Evolutionary conservation across 2,113 vertebrate species (phyloP).

Genomic region (Dipodomys merriami): DNA sequence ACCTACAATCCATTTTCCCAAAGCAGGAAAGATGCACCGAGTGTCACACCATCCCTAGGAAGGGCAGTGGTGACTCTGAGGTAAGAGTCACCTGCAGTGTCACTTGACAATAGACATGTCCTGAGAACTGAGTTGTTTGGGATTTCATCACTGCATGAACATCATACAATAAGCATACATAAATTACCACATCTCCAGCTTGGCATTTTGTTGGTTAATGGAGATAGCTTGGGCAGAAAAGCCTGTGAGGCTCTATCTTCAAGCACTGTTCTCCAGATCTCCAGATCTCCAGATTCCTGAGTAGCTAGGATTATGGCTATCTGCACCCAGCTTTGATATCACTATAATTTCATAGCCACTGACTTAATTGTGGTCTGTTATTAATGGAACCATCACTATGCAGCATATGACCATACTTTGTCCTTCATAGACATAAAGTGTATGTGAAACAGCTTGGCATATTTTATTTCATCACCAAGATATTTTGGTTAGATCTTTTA

Average conservation of each 20-base stretch:
- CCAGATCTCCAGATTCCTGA: too few relatives aligned
- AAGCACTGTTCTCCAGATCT: too few relatives aligned
- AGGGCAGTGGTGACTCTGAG: neutral
- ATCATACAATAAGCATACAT: neutral
- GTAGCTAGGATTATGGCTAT: too few relatives aligned
- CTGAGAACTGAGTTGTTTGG: neutral
- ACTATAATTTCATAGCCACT: neutral
- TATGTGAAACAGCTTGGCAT: neutral
- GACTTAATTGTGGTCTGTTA: neutral
- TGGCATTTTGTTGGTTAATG: too few relatives aligned
- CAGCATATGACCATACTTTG: neutral
- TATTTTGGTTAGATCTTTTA: neutral
- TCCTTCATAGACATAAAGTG: neutral
- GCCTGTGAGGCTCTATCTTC: too few relatives aligned
- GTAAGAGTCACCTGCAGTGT: neutral
- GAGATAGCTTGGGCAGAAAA: too few relatives aligned
- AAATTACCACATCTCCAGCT: neutral
- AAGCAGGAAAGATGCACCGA: neutral
- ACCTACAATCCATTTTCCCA: neutral
- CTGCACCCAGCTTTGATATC: neutral
- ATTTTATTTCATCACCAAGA: constrained; percentile 9
- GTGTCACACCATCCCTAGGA: neutral
- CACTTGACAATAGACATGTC: neutral
- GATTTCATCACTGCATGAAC: neutral
- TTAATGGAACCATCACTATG: neutral